Evolutionary conservation across 2,113 vertebrate species (phyloP).

Genomic region (Anseranas semipalmata): DNA sequence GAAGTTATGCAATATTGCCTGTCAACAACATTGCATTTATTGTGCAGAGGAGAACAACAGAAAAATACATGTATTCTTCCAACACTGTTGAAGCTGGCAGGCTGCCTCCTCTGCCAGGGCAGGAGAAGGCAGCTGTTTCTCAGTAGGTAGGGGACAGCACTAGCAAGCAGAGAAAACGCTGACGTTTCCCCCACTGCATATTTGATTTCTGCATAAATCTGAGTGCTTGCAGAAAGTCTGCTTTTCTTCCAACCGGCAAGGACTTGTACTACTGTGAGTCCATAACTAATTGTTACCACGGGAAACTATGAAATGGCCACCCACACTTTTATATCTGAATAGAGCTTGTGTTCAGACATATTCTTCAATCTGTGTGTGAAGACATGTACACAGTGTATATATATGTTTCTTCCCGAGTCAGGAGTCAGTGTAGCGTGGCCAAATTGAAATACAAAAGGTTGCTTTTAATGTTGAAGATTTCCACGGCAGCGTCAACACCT

Average conservation of each 20-base stretch:
- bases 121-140: neutral
- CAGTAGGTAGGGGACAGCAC: neutral
- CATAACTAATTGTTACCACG: conserved; percentile 35
- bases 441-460: neutral
- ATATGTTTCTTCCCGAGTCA: neutral
- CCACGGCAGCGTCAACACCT: neutral
- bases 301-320: neutral
- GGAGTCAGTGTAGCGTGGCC: neutral
- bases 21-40: neutral
- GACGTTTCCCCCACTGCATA: neutral
- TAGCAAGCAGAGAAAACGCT: neutral
- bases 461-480: neutral
- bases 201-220: neutral
- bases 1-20: conserved; percentile 5
- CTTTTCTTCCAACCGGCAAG: neutral
- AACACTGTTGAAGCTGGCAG: neutral
- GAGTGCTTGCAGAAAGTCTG: neutral
- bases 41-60: neutral
- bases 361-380: neutral
- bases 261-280: neutral
- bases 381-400: neutral
- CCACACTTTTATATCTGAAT: conserved; percentile 20
- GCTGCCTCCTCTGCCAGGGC: neutral
- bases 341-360: conserved; percentile 12
- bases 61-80: neutral